These are phyloP conservation scores for Pagrus major DNA, from an alignment of 2,113 vertebrate genomes.

Conservation along the genomic window DNA sequence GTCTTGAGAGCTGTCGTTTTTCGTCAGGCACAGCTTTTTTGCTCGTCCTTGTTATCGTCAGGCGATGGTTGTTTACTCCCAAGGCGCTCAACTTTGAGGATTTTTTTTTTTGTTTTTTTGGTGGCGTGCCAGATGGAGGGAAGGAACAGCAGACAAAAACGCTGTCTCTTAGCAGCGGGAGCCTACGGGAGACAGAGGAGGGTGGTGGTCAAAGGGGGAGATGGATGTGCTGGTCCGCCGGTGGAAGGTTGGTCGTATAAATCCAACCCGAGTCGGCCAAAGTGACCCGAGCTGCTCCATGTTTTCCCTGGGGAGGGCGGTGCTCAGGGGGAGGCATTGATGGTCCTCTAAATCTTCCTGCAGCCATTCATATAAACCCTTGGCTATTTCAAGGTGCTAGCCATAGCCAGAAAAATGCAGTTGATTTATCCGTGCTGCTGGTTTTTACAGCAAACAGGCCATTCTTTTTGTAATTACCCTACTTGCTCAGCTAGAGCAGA, in stretches of 20 bases:
- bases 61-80: slow-evolving; percentile 68
- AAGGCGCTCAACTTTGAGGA: slow-evolving; percentile 52
- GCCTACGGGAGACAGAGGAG: slow-evolving; percentile 50
- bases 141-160: slow-evolving; percentile 40
- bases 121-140: slow-evolving; percentile 55
- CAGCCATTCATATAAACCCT: slow-evolving; percentile 57
- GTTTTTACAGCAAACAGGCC: slow-evolving; percentile 64
- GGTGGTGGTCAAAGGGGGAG: slow-evolving; percentile 46
- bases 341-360: slow-evolving; percentile 70
- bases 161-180: slow-evolving; percentile 61
- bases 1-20: slow-evolving; percentile 53
- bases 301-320: slow-evolving; percentile 25
- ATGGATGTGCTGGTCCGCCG: slow-evolving; percentile 68
- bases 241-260: slow-evolving; percentile 67
- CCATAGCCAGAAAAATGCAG: slow-evolving; percentile 52
- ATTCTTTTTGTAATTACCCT: slow-evolving; percentile 77
- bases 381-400: slow-evolving; percentile 46
- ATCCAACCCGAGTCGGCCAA: slow-evolving; percentile 53
- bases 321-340: slow-evolving; percentile 45
- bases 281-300: slow-evolving; percentile 43
- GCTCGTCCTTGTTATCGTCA: slow-evolving; percentile 63
- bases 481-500: slow-evolving; percentile 60
- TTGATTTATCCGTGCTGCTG: slow-evolving; percentile 72
- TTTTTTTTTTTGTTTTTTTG: slow-evolving; percentile 34
- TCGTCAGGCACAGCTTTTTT: slow-evolving; percentile 10